Percentiles rank a stretch among this genome's conserved stretches.
phyloP scores from a whole-genome alignment of 2,888 invertebrate species.

The Encarsia formosa region DNA sequence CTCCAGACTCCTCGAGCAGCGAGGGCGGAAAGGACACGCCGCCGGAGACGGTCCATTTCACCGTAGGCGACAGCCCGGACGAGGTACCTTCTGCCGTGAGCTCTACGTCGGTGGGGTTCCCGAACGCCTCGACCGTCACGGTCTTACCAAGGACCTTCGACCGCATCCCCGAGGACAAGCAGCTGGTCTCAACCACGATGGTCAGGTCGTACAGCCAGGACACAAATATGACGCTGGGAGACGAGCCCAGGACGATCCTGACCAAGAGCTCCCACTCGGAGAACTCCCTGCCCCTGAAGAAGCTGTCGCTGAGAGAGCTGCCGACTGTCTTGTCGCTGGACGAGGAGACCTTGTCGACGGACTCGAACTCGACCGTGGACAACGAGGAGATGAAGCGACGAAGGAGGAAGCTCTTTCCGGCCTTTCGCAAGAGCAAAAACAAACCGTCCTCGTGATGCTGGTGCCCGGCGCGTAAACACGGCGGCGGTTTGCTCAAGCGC shows the following conservation, averaged over 20 bases:
- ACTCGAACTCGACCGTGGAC: conserved; percentile 64
- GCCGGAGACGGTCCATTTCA: conserved; percentile 47
- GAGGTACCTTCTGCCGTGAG: not conserved
- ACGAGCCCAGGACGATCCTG: conserved; percentile 41
- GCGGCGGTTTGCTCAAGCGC: conserved; percentile 11
- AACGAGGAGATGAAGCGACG: conserved; percentile 59
- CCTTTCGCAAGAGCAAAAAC: conserved; percentile 59
- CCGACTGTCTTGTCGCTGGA: conserved; percentile 51
- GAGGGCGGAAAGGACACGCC: conserved; percentile 56
- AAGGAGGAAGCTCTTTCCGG: conserved; percentile 62
- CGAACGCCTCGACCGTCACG: not conserved
- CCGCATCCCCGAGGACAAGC: conserved; percentile 7
- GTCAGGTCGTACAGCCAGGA: conserved; percentile 56
- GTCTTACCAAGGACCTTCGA: conserved; percentile 29
- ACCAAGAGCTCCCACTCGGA: conserved; percentile 56
- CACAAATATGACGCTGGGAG: conserved; percentile 44
- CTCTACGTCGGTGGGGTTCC: not conserved
- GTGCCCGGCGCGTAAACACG: conserved; percentile 17
- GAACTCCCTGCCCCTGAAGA: conserved; percentile 43
- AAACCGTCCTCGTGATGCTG: conserved; percentile 42
- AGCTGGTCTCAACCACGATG: conserved; percentile 37
- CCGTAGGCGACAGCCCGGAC: conserved; percentile 40
- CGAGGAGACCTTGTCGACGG: conserved; percentile 66
- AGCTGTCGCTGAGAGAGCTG: conserved; percentile 34
- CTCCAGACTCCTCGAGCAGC: conserved; percentile 58